Evolutionary conservation across 2,113 vertebrate genomes (phyloP).

Genomic region (Centropus bengalensis): DNA sequence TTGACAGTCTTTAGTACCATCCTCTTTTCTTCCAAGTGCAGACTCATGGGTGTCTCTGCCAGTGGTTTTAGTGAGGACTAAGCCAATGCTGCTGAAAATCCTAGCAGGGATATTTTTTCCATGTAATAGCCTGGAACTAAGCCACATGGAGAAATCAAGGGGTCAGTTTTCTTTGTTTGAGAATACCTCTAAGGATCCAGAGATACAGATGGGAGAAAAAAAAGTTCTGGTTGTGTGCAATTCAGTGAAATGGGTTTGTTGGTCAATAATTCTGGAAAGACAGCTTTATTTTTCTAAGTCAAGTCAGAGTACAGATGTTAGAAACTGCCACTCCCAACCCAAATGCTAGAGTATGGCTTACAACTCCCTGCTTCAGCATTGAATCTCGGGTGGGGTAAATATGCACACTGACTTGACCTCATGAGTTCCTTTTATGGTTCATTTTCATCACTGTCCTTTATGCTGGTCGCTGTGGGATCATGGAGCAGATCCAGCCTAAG

Average conservation of each 20-base stretch:
- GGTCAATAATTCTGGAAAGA: neutral
- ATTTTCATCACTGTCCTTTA: slow-evolving; percentile 66
- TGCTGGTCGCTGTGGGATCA: slow-evolving; percentile 5
- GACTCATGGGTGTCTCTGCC: neutral
- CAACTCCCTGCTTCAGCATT: neutral
- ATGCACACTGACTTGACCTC: neutral
- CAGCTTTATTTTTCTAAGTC: neutral
- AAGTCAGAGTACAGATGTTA: neutral
- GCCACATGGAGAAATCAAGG: neutral
- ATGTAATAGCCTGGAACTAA: neutral
- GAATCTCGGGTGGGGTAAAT: neutral
- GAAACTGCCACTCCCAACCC: neutral
- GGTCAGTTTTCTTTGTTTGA: neutral
- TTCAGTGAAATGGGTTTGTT: neutral
- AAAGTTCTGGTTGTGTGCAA: neutral
- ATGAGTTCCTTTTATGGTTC: slow-evolving; percentile 44
- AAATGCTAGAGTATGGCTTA: neutral
- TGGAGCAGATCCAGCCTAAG: neutral
- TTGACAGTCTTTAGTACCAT: neutral
- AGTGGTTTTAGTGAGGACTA: slow-evolving; percentile 3
- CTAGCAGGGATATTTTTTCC: neutral
- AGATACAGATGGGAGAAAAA: neutral
- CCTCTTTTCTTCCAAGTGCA: neutral
- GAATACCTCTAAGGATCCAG: neutral
- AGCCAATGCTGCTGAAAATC: slow-evolving; percentile 13